These are phyloP conservation scores for Orthosia cruda DNA, from an alignment of 2,888 invertebrate genomes.

Conservation along the genomic window DNA sequence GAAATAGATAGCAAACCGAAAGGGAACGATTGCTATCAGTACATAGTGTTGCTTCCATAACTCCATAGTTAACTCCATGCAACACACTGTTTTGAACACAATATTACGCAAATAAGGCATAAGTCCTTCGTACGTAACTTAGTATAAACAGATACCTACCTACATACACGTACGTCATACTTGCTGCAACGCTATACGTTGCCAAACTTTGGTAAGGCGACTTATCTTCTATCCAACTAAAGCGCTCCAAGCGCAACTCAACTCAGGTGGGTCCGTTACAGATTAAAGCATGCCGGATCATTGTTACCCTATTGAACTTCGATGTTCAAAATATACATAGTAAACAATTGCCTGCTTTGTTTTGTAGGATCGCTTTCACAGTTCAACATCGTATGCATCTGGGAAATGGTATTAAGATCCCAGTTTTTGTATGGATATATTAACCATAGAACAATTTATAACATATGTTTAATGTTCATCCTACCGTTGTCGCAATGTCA, in stretches of 20 bases:
- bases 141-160: constrained; percentile 28
- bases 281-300: constrained; percentile 51
- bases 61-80: constrained; percentile 9
- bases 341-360: constrained; percentile 65
- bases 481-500: too few species aligned
- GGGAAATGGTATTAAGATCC: too few species aligned
- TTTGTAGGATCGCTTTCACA: constrained; percentile 38
- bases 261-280: constrained; percentile 30
- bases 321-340: constrained; percentile 30
- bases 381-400: background rate
- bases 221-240: constrained; percentile 51
- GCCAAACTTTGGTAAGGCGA: constrained; percentile 46
- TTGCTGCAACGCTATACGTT: constrained; percentile 38
- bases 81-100: constrained; percentile 28
- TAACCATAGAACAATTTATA: too few species aligned
- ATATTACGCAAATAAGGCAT: constrained; percentile 51
- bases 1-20: constrained; percentile 47
- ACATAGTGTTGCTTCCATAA: constrained; percentile 16
- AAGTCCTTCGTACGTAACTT: constrained; percentile 40
- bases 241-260: constrained; percentile 43
- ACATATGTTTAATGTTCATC: too few species aligned
- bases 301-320: constrained; percentile 31
- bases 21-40: constrained; percentile 45
- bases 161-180: constrained; percentile 33
- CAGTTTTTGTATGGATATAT: too few species aligned